A percentile compares a stretch with the other conserved stretches of the same genome.
Conservation (phyloP, 2,113 vertebrate species). For the Callipepla californica region DNA sequence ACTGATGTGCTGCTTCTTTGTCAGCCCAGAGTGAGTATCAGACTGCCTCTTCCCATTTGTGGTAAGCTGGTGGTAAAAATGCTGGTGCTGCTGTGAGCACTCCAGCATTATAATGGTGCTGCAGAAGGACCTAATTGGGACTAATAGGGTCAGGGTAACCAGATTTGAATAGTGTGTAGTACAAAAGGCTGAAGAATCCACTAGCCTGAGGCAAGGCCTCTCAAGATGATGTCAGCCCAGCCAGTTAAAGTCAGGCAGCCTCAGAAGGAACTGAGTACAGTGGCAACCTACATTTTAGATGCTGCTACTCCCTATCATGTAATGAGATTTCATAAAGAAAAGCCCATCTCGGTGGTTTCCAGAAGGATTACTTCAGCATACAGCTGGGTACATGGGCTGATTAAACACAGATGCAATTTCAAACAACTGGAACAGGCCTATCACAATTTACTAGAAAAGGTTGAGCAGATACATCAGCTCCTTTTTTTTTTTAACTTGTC, state of each 20-base stretch:
- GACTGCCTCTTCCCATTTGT: background rate
- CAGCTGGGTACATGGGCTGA: constrained; percentile 19
- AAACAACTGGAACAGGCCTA: background rate
- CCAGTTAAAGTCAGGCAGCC: background rate
- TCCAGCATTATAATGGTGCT: background rate
- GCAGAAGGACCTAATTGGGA: background rate
- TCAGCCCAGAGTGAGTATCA: background rate
- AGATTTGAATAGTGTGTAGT: background rate
- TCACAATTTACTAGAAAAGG: background rate
- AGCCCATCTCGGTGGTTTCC: constrained; percentile 4
- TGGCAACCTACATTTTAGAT: constrained; percentile 7
- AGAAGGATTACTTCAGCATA: constrained; percentile 32
- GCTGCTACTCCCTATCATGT: constrained; percentile 37
- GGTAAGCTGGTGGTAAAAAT: background rate
- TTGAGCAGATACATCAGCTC: background rate
- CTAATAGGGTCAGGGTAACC: background rate
- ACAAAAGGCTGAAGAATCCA: constrained; percentile 34
- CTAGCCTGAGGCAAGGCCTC: constrained; percentile 36
- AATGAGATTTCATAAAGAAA: constrained; percentile 45
- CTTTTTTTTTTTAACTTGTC: background rate
- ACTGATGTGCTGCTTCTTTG: accelerated
- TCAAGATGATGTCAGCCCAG: constrained; percentile 44
- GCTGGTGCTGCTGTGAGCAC: constrained; percentile 6
- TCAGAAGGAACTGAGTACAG: background rate
- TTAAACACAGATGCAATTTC: constrained; percentile 9